Evolutionary conservation across 2,113 vertebrate genomes (phyloP).

Genomic region (Sisor rabdophorus): DNA sequence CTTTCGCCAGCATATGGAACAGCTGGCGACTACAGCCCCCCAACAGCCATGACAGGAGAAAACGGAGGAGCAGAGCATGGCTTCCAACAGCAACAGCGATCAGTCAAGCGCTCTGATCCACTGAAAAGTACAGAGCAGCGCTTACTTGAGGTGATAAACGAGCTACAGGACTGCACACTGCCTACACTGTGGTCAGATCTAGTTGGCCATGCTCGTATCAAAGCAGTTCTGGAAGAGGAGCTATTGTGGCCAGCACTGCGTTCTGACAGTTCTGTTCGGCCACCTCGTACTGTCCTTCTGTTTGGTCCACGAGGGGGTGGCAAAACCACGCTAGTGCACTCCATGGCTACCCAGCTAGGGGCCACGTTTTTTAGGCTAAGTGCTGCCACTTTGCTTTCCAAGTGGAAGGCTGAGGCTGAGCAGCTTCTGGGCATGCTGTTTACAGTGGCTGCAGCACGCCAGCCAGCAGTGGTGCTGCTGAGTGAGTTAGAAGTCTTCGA

Average conservation of each 20-base stretch:
- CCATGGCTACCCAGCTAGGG: constrained; percentile 86
- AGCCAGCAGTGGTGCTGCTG: constrained; percentile 82
- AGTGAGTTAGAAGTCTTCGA: constrained; percentile 84
- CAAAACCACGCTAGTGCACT: constrained; percentile 83
- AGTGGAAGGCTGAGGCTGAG: constrained; percentile 83
- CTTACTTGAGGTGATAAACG: constrained; percentile 81
- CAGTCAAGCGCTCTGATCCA: constrained; percentile 70
- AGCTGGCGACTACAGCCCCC: constrained; percentile 77
- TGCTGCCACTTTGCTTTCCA: constrained; percentile 73
- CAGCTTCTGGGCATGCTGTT: constrained; percentile 84
- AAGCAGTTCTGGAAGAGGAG: constrained; percentile 88
- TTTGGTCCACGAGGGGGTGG: constrained; percentile 88
- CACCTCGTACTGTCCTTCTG: constrained; percentile 80
- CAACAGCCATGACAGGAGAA: constrained; percentile 72
- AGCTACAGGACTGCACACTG: constrained; percentile 82
- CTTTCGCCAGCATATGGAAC: constrained; percentile 74
- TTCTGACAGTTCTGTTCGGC: constrained; percentile 62
- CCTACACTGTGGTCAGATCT: constrained; percentile 87
- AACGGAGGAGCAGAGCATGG: constrained; percentile 61
- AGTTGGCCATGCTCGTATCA: constrained; percentile 79
- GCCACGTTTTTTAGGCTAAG: constrained; percentile 82
- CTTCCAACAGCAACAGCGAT: constrained; percentile 60
- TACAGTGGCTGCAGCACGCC: constrained; percentile 77
- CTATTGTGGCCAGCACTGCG: constrained; percentile 88
- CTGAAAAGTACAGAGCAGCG: constrained; percentile 76